phyloP scores from a whole-genome alignment of 2,113 vertebrate species.

The Anolis sagrei region DNA sequence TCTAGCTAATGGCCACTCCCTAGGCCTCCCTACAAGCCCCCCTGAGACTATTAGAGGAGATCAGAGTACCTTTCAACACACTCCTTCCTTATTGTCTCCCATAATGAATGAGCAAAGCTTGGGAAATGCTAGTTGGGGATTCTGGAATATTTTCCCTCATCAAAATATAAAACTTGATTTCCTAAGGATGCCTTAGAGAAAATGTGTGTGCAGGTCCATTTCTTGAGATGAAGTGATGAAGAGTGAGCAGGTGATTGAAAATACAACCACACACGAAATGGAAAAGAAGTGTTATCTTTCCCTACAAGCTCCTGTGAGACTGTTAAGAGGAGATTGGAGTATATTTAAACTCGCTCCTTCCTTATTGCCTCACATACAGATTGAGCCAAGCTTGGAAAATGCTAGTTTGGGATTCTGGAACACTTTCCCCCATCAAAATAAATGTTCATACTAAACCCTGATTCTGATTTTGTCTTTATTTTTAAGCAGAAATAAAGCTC shows the following conservation, averaged over 20 bases:
- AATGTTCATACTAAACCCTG: too few species aligned
- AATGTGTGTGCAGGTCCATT: not conserved
- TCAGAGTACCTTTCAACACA: too few species aligned
- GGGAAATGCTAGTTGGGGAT: too few species aligned
- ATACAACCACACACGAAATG: not conserved
- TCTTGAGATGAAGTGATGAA: not conserved
- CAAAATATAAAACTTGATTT: too few species aligned
- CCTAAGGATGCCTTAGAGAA: not conserved
- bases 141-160: too few species aligned
- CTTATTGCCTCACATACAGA: not conserved
- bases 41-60: too few species aligned
- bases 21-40: too few species aligned
- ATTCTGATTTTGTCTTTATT: not conserved
- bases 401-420: accelerated
- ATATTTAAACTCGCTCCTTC: not conserved
- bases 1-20: too few species aligned
- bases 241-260: not conserved
- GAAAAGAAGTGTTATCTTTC: not conserved
- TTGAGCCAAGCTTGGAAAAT: not conserved
- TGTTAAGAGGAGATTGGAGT: not conserved
- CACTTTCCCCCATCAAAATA: too few species aligned
- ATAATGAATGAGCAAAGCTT: too few species aligned
- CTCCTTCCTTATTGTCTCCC: too few species aligned
- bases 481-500: not conserved
- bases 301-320: not conserved